A percentile compares a stretch with the other conserved stretches of the same genome.
Conservation (phyloP, 1,140 invertebrate genomes). For the Ips nitidus region DNA sequence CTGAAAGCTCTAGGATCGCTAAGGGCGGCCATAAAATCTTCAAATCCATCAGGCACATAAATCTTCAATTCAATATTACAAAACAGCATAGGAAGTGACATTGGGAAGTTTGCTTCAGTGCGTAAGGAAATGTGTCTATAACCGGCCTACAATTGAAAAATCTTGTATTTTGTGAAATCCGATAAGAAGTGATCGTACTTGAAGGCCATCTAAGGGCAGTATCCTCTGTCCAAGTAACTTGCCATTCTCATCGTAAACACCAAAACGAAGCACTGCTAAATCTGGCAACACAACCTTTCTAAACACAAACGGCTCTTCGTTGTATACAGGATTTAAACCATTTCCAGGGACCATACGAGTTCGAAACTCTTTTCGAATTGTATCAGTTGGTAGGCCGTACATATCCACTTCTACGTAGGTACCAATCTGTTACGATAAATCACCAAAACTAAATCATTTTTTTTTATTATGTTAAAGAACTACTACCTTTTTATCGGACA, state of each 20-base stretch:
- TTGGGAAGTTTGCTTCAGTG: constrained; percentile 98
- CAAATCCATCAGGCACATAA: constrained; percentile 98
- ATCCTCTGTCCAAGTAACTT: constrained; percentile 97
- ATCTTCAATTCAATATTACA: constrained; percentile 99
- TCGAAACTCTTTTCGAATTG: constrained; percentile 96
- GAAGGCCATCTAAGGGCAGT: constrained; percentile 94
- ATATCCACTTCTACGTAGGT: constrained; percentile 99
- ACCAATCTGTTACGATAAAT: constrained; percentile 59
- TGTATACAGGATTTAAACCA: constrained; percentile 96
- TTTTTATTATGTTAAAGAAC: constrained; percentile 1
- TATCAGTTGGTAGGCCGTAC: constrained; percentile 99
- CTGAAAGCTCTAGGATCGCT: constrained; percentile 94
- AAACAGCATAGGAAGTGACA: constrained; percentile 98
- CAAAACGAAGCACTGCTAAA: constrained; percentile 94
- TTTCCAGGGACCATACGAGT: constrained; percentile 95
- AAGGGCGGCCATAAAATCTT: constrained; percentile 97
- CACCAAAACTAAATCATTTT: background rate
- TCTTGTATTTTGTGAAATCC: background rate
- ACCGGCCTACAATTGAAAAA: constrained; percentile 62
- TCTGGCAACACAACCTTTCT: constrained; percentile 98
- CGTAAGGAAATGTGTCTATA: constrained; percentile 97
- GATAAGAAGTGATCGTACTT: constrained; percentile 50
- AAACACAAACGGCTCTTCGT: constrained; percentile 98
- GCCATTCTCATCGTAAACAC: constrained; percentile 98
- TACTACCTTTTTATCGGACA: constrained; percentile 93